Evolutionary conservation across 2,797 vertebrate species (phyloP), one percentile per base, ranked within the genome.

Genomic region (Presbytis comata): DNA sequence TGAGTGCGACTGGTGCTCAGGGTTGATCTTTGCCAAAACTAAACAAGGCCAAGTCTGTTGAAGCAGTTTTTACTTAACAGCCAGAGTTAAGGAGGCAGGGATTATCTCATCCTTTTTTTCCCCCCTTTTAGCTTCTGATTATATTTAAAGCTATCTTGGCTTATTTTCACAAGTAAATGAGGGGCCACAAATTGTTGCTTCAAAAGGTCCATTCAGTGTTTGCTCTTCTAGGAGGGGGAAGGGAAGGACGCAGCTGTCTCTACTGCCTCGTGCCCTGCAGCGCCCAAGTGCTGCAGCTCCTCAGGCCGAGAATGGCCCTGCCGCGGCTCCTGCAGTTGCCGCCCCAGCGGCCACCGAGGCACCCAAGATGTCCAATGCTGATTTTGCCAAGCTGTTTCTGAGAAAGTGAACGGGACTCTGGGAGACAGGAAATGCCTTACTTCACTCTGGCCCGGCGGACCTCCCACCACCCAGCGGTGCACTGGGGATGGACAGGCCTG

Each of bases 381-480:
- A 99, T 98, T 99, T 99, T 98, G 99, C 99, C 97, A 99, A 98
- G 98, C 99, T 99, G 99, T 99, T 99, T 78, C 99, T 99, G 96
- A 99, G 99, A 75, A 99, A 99, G 98, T 99, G 99, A 99, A 75
- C 6, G 0, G 78, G 93, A 98, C 95, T 92, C 44, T 12, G 44
- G 83, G 96, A 88, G 97, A 98, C 96, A 96, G 97, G 95, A 98
- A 70, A 98, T 99, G 99, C 99, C 99, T 99, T 99, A 99, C 99
- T 96, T 94, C 61, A 14, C 0, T 82, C 97, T 96, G 94, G 98
- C 96, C 30, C 55, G 98, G 97, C 97, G 96, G 96, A 97, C 74
- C 10, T 2, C 87, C 94, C 4, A 1, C 94, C 89, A 67, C 96
- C 95, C 86, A 0, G 1, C 0, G 41, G 96, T 87, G 85, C 88